Evolutionary conservation across 2,797 vertebrate genomes (phyloP).

Genomic region (Syngnathus rostellatus): DNA sequence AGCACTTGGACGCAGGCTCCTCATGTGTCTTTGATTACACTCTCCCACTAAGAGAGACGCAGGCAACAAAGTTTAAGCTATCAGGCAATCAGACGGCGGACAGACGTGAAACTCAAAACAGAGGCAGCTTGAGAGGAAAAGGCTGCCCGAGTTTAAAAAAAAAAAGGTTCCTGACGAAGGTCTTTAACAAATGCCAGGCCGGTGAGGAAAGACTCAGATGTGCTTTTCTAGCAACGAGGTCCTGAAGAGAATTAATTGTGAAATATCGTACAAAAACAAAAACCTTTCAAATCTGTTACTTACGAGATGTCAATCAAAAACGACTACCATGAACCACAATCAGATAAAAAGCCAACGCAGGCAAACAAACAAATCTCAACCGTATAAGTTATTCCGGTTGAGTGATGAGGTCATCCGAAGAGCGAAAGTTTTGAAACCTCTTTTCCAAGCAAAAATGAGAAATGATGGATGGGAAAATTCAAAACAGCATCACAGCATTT

Average conservation of each 20-base stretch:
- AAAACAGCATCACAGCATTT: constrained; percentile 23
- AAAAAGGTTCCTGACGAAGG: constrained; percentile 32
- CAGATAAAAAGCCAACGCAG: constrained; percentile 25
- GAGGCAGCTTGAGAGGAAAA: constrained; percentile 43
- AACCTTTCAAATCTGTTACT: constrained; percentile 33
- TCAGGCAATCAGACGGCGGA: constrained; percentile 67
- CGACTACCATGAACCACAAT: constrained; percentile 21
- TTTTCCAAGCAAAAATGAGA: constrained; percentile 4
- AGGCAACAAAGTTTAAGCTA: constrained; percentile 67
- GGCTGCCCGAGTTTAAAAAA: constrained; percentile 44
- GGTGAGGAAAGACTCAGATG: constrained; percentile 37
- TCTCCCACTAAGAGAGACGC: constrained; percentile 56
- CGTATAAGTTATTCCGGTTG: constrained; percentile 14
- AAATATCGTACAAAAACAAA: constrained; percentile 43
- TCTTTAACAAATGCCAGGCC: constrained; percentile 56
- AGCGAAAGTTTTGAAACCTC: constrained; percentile 10
- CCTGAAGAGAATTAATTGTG: constrained; percentile 35
- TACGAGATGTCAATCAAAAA: constrained; percentile 35
- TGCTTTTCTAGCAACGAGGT: constrained; percentile 30
- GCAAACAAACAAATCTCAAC: constrained; percentile 25
- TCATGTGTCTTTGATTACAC: constrained; percentile 75
- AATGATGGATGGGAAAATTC: constrained; percentile 24
- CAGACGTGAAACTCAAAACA: constrained; percentile 72
- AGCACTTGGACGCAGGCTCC: constrained; percentile 56
- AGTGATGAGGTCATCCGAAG: constrained; percentile 23